These are phyloP conservation scores for Eucera pruinosa DNA, from an alignment of 2,888 invertebrate species.

Conservation along the genomic window DNA sequence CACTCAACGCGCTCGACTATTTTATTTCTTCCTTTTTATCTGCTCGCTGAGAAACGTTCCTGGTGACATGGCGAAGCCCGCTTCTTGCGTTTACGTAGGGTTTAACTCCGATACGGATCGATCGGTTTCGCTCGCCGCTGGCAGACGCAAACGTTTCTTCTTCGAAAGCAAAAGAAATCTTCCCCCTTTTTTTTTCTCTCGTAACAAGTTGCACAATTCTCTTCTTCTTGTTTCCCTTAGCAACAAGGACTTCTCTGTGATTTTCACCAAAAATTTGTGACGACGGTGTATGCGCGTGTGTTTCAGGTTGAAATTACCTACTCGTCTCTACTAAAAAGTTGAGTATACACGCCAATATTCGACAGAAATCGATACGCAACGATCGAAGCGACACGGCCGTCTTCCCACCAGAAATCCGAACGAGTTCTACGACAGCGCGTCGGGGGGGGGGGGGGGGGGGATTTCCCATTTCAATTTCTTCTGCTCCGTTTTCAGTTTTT, in stretches of 20 bases:
- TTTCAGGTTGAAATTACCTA: constrained; percentile 43
- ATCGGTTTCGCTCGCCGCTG: constrained; percentile 19
- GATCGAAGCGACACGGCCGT: constrained; percentile 30
- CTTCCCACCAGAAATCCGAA: constrained; percentile 24
- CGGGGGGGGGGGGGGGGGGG: no score
- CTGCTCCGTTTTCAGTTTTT: constrained; percentile 9
- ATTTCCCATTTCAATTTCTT: background rate
- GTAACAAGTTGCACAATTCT: constrained; percentile 13
- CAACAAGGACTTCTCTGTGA: constrained; percentile 55
- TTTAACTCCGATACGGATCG: constrained; percentile 15
- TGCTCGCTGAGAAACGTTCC: background rate
- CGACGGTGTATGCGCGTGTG: background rate
- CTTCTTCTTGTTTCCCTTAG: constrained; percentile 13
- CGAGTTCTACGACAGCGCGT: no score
- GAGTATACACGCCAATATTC: constrained; percentile 43
- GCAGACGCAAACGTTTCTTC: background rate
- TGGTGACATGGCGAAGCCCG: constrained; percentile 31
- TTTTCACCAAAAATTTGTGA: constrained; percentile 3
- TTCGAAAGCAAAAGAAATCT: background rate
- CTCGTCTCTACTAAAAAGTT: constrained; percentile 54
- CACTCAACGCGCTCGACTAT: no score
- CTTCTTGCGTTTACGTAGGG: constrained; percentile 23
- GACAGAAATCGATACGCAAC: constrained; percentile 42
- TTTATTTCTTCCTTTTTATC: no score
- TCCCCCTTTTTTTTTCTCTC: constrained; percentile 1